These are phyloP conservation scores for Trogon melanurus DNA, from an alignment of 2,113 vertebrate genomes.

Conservation along the genomic window DNA sequence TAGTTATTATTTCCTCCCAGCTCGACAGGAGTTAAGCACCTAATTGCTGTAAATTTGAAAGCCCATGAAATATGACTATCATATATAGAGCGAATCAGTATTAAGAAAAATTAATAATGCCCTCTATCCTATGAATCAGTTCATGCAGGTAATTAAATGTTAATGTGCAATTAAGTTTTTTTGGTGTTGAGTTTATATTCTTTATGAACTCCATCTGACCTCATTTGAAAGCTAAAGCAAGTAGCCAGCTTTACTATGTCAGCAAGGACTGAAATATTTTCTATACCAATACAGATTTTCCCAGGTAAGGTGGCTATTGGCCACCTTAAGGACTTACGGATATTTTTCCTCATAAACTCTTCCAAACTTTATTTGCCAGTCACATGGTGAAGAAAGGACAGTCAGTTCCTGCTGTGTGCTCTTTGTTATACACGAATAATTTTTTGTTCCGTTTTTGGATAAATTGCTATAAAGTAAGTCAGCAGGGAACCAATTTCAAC, in stretches of 20 bases:
- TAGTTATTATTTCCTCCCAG: neutral
- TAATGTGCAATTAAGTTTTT: neutral
- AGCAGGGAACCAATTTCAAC: neutral
- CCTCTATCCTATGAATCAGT: neutral
- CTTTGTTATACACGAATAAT: neutral
- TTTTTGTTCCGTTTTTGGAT: neutral
- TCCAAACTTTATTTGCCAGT: neutral
- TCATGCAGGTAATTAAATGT: neutral
- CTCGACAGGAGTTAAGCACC: neutral
- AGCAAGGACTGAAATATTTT: neutral
- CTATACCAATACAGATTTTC: neutral
- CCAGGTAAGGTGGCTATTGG: neutral
- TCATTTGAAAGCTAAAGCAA: neutral
- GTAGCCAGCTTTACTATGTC: neutral
- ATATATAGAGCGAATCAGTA: neutral
- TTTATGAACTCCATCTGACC: neutral
- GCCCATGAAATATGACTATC: neutral
- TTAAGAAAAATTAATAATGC: neutral
- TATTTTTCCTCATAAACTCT: neutral
- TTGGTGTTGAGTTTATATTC: neutral
- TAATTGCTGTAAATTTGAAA: neutral
- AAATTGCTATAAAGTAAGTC: conserved; percentile 1
- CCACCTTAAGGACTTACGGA: neutral
- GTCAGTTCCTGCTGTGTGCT: neutral
- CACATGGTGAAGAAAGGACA: neutral